A percentile compares a stretch with the other conserved stretches of the same genome.
phyloP scores from a whole-genome alignment of 92 coral and sea anemone genomes.

The Parazoanthus darwini region DNA sequence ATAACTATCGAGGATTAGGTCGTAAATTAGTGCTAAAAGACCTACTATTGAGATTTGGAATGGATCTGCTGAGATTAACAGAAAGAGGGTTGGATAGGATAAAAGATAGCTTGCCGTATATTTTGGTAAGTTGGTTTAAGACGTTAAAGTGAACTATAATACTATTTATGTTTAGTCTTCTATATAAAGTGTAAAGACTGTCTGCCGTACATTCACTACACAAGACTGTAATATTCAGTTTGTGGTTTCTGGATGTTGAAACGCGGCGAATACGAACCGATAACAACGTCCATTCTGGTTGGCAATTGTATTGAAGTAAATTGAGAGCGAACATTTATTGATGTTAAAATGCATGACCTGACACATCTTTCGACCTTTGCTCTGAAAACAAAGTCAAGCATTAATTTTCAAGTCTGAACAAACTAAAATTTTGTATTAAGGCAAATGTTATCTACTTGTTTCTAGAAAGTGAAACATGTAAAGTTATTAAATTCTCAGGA shows the following conservation, averaged over 20 bases:
- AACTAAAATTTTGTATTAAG: no score
- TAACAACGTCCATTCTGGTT: neutral
- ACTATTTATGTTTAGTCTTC: neutral
- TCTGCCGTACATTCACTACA: neutral
- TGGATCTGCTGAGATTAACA: neutral
- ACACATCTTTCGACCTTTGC: neutral
- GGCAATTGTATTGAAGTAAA: no score
- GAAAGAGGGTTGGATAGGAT: neutral
- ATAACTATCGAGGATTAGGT: neutral
- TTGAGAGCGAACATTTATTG: no score
- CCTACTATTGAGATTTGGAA: neutral
- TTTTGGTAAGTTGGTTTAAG: neutral
- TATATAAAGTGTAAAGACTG: neutral
- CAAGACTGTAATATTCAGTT: no score
- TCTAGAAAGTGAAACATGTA: neutral
- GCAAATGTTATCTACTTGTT: no score
- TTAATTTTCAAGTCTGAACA: neutral
- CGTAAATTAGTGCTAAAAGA: neutral
- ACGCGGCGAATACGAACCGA: neutral
- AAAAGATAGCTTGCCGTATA: neutral
- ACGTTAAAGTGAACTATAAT: no score
- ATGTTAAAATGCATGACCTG: neutral
- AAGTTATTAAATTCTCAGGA: neutral
- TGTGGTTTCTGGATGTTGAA: neutral
- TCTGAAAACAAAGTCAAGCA: no score